Conservation (phyloP, 37 sponge, comb jelly and placozoan genomes). For the Ianthella basta region DNA sequence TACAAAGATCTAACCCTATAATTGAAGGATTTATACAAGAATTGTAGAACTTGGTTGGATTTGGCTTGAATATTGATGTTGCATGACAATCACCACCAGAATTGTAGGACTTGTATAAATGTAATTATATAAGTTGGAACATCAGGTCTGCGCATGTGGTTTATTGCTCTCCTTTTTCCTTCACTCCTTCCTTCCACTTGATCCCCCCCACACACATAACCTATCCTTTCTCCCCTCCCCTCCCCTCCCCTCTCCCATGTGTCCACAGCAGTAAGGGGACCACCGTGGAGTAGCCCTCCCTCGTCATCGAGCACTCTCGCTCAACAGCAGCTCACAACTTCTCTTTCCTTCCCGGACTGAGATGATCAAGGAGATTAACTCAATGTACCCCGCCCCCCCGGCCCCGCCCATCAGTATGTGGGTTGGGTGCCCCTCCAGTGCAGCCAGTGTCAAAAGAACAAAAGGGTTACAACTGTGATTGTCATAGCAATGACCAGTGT, state of each 20-base stretch:
- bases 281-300: background rate
- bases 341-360: conserved; percentile 35
- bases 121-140: no score
- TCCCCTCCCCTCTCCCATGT: conserved; percentile 53
- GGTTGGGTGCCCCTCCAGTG: conserved; percentile 43
- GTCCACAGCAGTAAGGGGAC: conserved; percentile 89
- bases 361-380: conserved; percentile 35
- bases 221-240: background rate
- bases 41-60: no score
- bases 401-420: conserved; percentile 62
- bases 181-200: no score
- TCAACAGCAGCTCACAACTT: conserved; percentile 73
- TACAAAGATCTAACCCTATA: no score
- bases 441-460: conserved; percentile 34
- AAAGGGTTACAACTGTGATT: conserved; percentile 22
- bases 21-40: no score
- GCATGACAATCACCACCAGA: no score
- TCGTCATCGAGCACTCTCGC: background rate
- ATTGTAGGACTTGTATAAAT: no score
- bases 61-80: no score
- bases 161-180: no score
- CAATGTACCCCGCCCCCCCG: conserved; percentile 67
- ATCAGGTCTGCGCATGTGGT: no score
- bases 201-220: no score
- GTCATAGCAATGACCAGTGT: no score